Evolutionary conservation across 2,888 invertebrate species (phyloP), one percentile per base, ranked within the genome.

Genomic region (Fragum sueziense): DNA sequence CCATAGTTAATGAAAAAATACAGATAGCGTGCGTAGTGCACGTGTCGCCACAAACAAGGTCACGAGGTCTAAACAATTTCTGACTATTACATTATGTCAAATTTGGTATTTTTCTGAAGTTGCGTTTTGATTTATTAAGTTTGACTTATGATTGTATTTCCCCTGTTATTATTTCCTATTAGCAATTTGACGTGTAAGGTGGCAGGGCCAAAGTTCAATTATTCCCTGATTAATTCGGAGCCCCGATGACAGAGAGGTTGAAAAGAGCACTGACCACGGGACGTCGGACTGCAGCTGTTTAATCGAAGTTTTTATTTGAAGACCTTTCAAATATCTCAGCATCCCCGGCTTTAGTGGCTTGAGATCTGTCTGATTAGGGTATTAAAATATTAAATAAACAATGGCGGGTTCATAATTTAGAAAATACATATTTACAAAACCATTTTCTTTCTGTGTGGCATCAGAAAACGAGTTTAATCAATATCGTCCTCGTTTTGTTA

Each of bases 381-480:
- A 67, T 80, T 70, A 77, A 73, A 51, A 70, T 80, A 74, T 77
- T 77, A 29, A 76, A 74, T 71, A 33, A 77, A 80, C 76, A 77
- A 80, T 80, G 31, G 54, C 2, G 52, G 61, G 47, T 51, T 52
- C 74, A 80, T 76, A 71, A 74, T 76, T 76, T 74, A 51, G 59
- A 77, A 80, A 80, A 77, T 77, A 80, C 80, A 80, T 80, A 80
- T 80, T 80, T 80, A 80, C 80, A 80, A 80, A 77, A 71, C 74
- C 74, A n/a, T 41, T 20, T 41, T 41, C 17, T 14, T 37, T n/a
- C 31, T 17, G 9, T 22, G 41, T 41, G 65, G 25, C 65, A 41
- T 11, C 33, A 25, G 22, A 11, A 65, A 65, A 65, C 11, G 27
- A 7, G 57, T 7, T 6, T 11, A 7, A 27, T 57, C 27, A 25